A percentile compares a stretch with the other conserved stretches of the same genome.
Conservation (phyloP, 2,888 invertebrate species). For the Octonoba sinensis region DNA sequence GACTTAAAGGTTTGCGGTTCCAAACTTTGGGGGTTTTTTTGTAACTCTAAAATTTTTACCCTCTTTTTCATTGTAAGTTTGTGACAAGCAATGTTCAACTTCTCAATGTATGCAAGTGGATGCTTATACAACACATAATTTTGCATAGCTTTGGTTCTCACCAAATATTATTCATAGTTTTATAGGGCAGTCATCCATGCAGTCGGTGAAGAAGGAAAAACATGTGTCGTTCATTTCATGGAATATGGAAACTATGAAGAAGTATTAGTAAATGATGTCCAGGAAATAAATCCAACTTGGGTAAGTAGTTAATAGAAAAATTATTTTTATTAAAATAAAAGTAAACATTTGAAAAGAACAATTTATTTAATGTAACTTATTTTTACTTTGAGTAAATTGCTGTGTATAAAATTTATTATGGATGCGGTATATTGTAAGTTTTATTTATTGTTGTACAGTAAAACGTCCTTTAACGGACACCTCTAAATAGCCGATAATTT, state of each 20-base stretch:
- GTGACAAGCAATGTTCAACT: background rate
- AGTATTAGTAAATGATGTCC: conserved; percentile 84
- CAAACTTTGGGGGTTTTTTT: too few relatives aligned
- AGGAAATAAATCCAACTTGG: conserved; percentile 69
- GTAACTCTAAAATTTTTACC: too few relatives aligned
- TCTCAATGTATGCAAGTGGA: background rate
- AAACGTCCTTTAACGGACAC: too few relatives aligned
- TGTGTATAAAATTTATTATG: too few relatives aligned
- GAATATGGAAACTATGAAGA: conserved; percentile 93
- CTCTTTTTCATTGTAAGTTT: background rate
- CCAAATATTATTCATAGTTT: conserved; percentile 75
- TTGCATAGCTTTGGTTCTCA: too few relatives aligned
- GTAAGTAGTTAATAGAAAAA: background rate
- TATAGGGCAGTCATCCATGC: conserved; percentile 87
- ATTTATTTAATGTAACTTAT: too few relatives aligned
- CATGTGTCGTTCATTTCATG: conserved; percentile 87
- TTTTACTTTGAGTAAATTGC: too few relatives aligned
- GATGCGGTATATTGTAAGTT: too few relatives aligned
- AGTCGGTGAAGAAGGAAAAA: conserved; percentile 79
- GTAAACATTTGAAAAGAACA: background rate
- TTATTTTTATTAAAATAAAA: background rate
- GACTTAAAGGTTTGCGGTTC: too few relatives aligned
- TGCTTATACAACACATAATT: too few relatives aligned
- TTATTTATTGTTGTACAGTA: too few relatives aligned
- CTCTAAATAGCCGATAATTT: too few relatives aligned